These are phyloP conservation scores for Turnix velox DNA, from an alignment of 2,113 vertebrate species.

Conservation along the genomic window DNA sequence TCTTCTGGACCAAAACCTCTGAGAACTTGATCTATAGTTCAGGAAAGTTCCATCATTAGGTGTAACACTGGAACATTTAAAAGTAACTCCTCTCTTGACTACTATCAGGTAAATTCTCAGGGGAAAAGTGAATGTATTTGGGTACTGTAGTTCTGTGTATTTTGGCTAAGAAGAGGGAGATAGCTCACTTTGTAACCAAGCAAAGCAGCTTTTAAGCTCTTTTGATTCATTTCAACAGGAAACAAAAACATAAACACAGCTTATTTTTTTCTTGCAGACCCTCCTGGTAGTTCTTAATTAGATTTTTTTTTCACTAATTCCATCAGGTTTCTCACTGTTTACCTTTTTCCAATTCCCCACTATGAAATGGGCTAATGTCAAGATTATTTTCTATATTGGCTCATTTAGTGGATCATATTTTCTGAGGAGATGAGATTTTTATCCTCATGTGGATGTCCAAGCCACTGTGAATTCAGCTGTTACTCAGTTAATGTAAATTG, in stretches of 20 bases:
- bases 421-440: not conserved
- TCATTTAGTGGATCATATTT: not conserved
- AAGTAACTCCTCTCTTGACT: not conserved
- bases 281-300: not conserved
- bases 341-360: not conserved
- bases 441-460: not conserved
- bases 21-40: not conserved
- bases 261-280: not conserved
- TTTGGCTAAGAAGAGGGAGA: not conserved
- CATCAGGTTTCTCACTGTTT: not conserved
- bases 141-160: not conserved
- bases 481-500: not conserved
- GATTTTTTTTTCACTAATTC: not conserved
- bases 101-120: not conserved
- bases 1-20: not conserved
- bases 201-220: not conserved
- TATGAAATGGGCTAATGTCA: not conserved
- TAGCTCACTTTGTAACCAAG: not conserved
- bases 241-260: not conserved
- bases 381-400: not conserved
- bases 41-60: fast-evolving
- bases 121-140: not conserved
- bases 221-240: not conserved
- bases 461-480: not conserved
- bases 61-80: not conserved